Evolutionary conservation across 1,140 invertebrate species (phyloP), one percentile per base, ranked within the genome.

Genomic region (Dendrolimus kikuchii): DNA sequence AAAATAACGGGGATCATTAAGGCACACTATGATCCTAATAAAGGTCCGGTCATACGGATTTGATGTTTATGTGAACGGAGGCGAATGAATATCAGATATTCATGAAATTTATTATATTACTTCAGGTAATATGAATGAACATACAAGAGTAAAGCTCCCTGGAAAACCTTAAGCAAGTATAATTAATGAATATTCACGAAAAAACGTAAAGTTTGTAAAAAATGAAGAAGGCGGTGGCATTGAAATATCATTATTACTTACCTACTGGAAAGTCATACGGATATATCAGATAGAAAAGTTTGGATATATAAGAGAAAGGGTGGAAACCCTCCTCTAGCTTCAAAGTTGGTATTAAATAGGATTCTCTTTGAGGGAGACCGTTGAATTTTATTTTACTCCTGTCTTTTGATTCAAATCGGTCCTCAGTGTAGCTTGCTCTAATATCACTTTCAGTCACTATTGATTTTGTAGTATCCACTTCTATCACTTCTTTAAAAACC

Each of bases 301-400:
- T 70, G 0, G 83, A 77, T 71, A 84, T 77, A 71, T 83, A 81
- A 57, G 63, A 66, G 56, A 86, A 86, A 53, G 83, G 81, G 64
- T 84, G 60, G 63, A 84, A 78, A 57, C 77, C 80, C 51, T 81
- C 69, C 36, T 83, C 77, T 37, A 83, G 64, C 52, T 77, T 81
- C 57, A 86, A 74, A 60, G 78, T 70, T 51, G 83, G 77, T 70
- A 86, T 77, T 64, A 86, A 73, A 76, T 86, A 86, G 37, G 68
- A 81, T 66, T 81, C 75, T 56, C 66, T 78, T 59, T 86, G 81
- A 49, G 81, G 83, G 53, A 81, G 66, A 53, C 71, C 72, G 61
- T 64, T 77, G 68, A 84, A 86, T 74, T 75, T 81, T 76, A 86
- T 86, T 74, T 78, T 81, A 65, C 56, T 80, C 55, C 55, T 71